phyloP scores from a whole-genome alignment of 1,140 invertebrate species.

The Sycophila sp. region DNA sequence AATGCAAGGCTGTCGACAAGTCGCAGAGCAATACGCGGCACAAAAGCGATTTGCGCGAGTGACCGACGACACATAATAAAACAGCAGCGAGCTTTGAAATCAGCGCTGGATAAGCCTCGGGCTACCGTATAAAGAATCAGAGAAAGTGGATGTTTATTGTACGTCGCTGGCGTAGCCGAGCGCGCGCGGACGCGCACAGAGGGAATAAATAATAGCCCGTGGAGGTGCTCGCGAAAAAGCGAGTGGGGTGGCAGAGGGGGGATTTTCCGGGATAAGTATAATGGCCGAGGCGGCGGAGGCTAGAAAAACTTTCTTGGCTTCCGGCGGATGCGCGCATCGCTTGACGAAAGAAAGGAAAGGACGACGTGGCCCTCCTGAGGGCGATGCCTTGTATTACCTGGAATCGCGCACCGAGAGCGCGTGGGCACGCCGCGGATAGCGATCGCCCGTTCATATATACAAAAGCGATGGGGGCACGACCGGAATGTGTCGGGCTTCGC shows the following conservation, averaged over 20 bases:
- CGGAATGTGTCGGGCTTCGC: too few relatives aligned
- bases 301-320: slow-evolving; percentile 44
- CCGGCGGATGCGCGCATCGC: slow-evolving; percentile 51
- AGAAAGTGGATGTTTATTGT: slow-evolving; percentile 50
- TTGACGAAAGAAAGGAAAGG: slow-evolving; percentile 43
- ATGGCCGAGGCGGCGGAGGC: neutral
- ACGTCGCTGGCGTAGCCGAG: too few relatives aligned
- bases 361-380: neutral
- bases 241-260: neutral
- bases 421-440: too few relatives aligned
- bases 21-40: too few relatives aligned
- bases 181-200: slow-evolving; percentile 28
- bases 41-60: too few relatives aligned
- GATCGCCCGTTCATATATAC: too few relatives aligned
- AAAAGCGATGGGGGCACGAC: too few relatives aligned
- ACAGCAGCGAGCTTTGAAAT: too few relatives aligned
- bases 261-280: slow-evolving; percentile 23
- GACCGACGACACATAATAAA: too few relatives aligned
- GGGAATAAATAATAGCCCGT: slow-evolving; percentile 42
- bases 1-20: too few relatives aligned
- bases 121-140: slow-evolving; percentile 44
- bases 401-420: too few relatives aligned
- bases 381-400: neutral
- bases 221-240: slow-evolving; percentile 13
- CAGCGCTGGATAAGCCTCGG: too few relatives aligned